These are phyloP conservation scores for Lithophane semibrunnea DNA, from an alignment of 2,888 invertebrate genomes.

Conservation along the genomic window DNA sequence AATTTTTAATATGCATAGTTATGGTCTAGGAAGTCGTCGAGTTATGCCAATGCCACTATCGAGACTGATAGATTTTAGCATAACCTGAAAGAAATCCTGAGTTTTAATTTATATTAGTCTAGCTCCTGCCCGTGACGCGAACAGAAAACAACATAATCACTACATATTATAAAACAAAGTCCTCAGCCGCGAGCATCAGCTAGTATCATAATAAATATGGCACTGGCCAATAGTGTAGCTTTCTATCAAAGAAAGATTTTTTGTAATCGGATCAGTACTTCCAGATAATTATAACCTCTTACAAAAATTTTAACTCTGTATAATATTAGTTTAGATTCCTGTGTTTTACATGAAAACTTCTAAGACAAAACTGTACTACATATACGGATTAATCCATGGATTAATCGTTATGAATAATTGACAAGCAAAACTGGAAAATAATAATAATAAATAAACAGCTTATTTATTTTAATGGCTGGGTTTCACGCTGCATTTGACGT, in stretches of 20 bases:
- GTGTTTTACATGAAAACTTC: not conserved
- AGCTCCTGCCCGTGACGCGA: too few species aligned
- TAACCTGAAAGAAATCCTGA: not conserved
- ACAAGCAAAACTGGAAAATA: not conserved
- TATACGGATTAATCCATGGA: not conserved
- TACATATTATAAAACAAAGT: too few species aligned
- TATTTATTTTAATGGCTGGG: not conserved
- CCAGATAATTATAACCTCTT: not conserved
- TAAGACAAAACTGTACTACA: not conserved
- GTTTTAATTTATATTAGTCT: not conserved
- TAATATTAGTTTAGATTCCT: not conserved
- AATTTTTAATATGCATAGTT: too few species aligned
- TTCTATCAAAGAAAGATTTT: not conserved
- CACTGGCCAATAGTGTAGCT: not conserved
- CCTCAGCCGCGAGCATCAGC: too few species aligned
- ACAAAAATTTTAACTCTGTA: not conserved
- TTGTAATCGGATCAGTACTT: not conserved
- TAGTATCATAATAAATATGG: too few species aligned
- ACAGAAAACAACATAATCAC: too few species aligned
- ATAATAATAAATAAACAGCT: not conserved
- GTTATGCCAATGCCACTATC: not conserved
- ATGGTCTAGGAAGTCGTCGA: not conserved
- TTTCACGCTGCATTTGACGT: not conserved
- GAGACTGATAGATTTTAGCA: not conserved
- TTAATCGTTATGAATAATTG: not conserved